Evolutionary conservation across 2,888 invertebrate genomes (phyloP), one percentile per base, ranked within the genome.

Genomic region (Melitaea athalia): DNA sequence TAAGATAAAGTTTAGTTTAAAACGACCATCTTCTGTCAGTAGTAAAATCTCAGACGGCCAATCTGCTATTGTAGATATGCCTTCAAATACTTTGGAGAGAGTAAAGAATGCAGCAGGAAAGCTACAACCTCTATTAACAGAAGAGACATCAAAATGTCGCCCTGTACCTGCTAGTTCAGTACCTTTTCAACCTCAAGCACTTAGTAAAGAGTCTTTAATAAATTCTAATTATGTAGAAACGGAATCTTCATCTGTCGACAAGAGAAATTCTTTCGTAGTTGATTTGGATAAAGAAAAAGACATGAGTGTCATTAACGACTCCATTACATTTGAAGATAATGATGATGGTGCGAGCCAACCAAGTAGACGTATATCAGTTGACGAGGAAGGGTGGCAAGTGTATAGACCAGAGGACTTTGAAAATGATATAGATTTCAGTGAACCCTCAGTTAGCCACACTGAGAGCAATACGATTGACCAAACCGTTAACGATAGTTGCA

Each of bases 371-470:
- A 73, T 87, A 59, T 72, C 79, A 0, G 47, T 93, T 0, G 94
- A 94, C 77, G 93, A 93, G 8, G 94, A 94, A 68, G 94, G 94
- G 0, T 94, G 94, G 93, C 93, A 93, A 0, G 89, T 92, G 71
- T 94, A 93, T 72, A 88, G 89, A 69, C 79, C 85, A 5, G 91
- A 91, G 65, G 92, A 93, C 72, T 93, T 92, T 70, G 53, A 89
- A 76, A 89, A 89, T 52, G 82, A 83, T 47, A 76, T 86, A 8
- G 57, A 15, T 15, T 3, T n/a, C 4, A 57, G 10, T 42, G 15
- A 57, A 42, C n/a, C 31, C 1, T n/a, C 52, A 14, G 31, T 14
- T 14, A 55, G 14, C 24, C 53, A 55, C 31, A 33, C 7, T 7
- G 31, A 55, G 14, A 12, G 12, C 33, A 33, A 55, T 33, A 31